Conservation (phyloP, 1,140 invertebrate species). For the Solenopsis fugax region DNA sequence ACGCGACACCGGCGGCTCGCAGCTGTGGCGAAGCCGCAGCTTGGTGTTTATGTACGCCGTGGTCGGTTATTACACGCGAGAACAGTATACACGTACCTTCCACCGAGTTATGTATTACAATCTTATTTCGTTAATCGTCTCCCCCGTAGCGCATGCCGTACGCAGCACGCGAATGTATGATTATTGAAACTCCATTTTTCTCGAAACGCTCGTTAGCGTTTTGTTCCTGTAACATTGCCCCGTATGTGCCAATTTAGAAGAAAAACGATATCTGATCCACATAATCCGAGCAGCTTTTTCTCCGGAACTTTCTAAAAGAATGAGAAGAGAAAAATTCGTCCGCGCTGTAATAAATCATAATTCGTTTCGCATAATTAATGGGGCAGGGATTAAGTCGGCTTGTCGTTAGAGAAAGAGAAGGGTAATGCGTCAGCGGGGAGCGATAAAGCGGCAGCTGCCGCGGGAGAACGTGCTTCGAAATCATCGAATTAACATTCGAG, state of each 20-base stretch:
- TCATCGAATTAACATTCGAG: slow-evolving; percentile 64
- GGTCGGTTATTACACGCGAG: slow-evolving; percentile 47
- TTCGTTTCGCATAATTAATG: slow-evolving; percentile 26
- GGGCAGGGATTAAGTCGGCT: background rate
- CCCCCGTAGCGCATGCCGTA: slow-evolving; percentile 7
- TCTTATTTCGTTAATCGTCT: slow-evolving; percentile 59
- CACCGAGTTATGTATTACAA: slow-evolving; percentile 28
- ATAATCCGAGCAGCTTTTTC: background rate
- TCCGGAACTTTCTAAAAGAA: background rate
- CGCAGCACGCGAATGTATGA: slow-evolving; percentile 22
- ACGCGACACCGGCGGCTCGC: slow-evolving; percentile 34
- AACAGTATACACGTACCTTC: background rate
- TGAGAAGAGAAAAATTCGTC: background rate
- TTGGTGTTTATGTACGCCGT: slow-evolving; percentile 35
- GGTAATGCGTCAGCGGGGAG: background rate
- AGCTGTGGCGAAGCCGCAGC: slow-evolving; percentile 23
- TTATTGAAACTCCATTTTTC: slow-evolving; percentile 26
- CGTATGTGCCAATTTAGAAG: background rate
- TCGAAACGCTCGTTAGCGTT: background rate
- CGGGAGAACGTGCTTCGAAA: slow-evolving; percentile 35
- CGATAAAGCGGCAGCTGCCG: background rate
- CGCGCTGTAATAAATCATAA: slow-evolving; percentile 10
- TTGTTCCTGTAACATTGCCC: background rate
- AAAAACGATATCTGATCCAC: background rate
- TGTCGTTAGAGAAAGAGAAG: background rate